Evolutionary conservation across 2,797 vertebrate species (phyloP), one percentile per base, ranked within the genome.

Genomic region (Sebastes ruberrimus): DNA sequence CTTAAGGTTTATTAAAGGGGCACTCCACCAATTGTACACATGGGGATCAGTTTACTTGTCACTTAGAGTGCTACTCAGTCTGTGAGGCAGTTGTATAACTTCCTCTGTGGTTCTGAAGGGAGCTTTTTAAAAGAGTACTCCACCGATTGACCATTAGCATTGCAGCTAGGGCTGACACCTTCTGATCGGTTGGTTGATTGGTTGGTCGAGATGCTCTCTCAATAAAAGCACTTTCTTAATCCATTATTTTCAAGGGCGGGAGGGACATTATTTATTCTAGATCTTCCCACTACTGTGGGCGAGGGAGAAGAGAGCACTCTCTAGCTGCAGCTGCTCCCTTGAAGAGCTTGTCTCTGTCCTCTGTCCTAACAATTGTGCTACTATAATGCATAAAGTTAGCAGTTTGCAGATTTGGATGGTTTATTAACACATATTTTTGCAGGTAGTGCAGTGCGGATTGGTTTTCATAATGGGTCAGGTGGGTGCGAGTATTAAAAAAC

Each of bases 1-100:
- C 11, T 69, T 65, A 23, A 16, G 38, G 35, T 79, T 77, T 72
- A 69, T 84, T 86, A 74, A 88, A 83, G 55, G 30, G n/a, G 8
- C 49, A 53, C 61, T 56, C 33, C 30, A 67, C 23, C 32, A 66
- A 52, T 62, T 61, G 73, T 71, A n/a, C 69, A 66, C n/a, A 74
- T 46, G 16, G 57, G 55, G 35, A 74, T 73, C 38, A 49, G 30
- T 52, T 64, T 80, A 76, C 42, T 57, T 75, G 49, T 59, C 56
- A 71, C 18, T 11, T 16, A 71, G 55, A 69, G 20, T 3, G 27
- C 14, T 32, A 28, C 33, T 80, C 35, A 68, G 27, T 61, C 30
- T 66, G 32, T 33, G 16, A 30, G 60, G 49, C 27, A 7, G 55
- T 60, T 53, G 42, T 33, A 5, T 28, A 28, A 20, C 1, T 4